Base-by-base conservation (phyloP, 2,797 vertebrate genomes). In the Myotis findleyi region DNA sequence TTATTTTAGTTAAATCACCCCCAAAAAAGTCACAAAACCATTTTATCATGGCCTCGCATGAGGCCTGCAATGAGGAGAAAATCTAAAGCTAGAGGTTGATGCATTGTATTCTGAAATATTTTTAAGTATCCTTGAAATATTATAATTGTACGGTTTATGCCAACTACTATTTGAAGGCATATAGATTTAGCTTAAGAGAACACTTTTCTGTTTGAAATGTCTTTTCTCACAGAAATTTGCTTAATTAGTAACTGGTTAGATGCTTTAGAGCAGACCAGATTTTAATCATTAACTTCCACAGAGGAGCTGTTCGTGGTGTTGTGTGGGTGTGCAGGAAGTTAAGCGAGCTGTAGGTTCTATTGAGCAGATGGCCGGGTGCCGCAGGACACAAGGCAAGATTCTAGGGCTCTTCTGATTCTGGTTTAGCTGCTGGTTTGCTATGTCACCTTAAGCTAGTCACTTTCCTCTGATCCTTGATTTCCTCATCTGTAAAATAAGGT, bases 1-100 rank as follows among this genome's bases (percentile, higher is more conserved):
- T 98, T 98, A 98, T 98, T 98, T 98, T 98, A 98, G 97, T 98
- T 98, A 97, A 98, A 96, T 97, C 69, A 87, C 87, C 49, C 75
- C 51, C 62, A 95, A 88, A 64, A 96, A 90, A 93, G 55, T 96
- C 49, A 47, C 80, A 96, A 96, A 97, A 96, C 92, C 97, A 64
- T 95, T 98, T 98, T 97, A 92, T 94, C 97, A 47, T 68, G 85
- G 92, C 94, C 92, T 91, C 68, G 90, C 6, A 6, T 94, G 92
- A 97, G 95, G 97, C 96, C 20, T 95, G 93, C 95, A 91, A 66
- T 36, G 4, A 95, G 95, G 81, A 95, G 84, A 97, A 98, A 96
- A 95, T 79, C 91, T 64, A 96, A 97, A 97, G 18, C 79, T 75
- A 49, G 64, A 77, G 92, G 44, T 57, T 88, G 85, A 87, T n/a